Percentiles rank a stretch among this genome's conserved stretches.
phyloP scores from a whole-genome alignment of 35 echinoderm and acorn worm genomes.

The Diadema setosum region DNA sequence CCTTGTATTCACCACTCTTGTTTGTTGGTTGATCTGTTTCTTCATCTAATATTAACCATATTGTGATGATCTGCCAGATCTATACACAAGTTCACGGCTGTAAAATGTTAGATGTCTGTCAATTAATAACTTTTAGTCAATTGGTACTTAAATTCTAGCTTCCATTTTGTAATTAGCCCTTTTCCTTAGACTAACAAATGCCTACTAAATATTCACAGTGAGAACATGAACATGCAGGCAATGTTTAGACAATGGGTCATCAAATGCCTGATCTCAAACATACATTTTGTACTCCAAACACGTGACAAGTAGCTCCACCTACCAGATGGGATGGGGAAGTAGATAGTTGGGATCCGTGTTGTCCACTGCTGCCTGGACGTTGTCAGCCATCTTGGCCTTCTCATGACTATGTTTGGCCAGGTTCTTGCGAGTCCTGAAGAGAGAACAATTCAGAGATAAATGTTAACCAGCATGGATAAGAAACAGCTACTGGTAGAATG shows the following conservation, averaged over 20 bases:
- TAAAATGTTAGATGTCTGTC: too few relatives aligned
- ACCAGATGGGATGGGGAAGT: conserved; percentile 48
- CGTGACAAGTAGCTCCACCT: background rate
- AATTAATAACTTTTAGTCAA: too few relatives aligned
- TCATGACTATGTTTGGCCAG: background rate
- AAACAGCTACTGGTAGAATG: too few relatives aligned
- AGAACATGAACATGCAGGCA: background rate
- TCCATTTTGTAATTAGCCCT: background rate
- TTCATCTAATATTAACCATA: too few relatives aligned
- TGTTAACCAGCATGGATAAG: too few relatives aligned
- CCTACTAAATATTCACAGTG: background rate
- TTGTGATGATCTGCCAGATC: too few relatives aligned
- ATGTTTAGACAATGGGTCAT: background rate
- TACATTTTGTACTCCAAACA: too few relatives aligned
- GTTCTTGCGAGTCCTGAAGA: background rate
- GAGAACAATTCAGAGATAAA: background rate
- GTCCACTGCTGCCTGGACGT: background rate
- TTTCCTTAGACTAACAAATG: background rate
- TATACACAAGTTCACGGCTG: too few relatives aligned
- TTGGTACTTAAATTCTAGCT: background rate
- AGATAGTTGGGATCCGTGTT: background rate
- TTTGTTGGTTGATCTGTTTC: too few relatives aligned
- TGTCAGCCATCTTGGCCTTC: background rate
- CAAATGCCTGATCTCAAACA: background rate
- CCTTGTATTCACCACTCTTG: too few relatives aligned